These are phyloP conservation scores for Grammomys surdaster DNA, from an alignment of 2,113 vertebrate species.

Conservation along the genomic window DNA sequence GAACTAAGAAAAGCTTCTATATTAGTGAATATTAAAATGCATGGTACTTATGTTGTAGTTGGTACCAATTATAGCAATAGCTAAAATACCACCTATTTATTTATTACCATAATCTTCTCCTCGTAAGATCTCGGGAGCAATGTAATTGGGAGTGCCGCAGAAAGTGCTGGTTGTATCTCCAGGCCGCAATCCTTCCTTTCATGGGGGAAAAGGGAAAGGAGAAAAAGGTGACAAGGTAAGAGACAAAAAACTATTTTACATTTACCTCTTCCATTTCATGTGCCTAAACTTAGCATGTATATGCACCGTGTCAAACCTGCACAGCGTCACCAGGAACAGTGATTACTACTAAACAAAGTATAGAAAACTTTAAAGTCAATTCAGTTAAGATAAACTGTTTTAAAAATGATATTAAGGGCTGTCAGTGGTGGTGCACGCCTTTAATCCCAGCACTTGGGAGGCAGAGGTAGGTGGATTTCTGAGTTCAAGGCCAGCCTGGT, in stretches of 20 bases:
- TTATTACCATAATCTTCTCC: slow-evolving; percentile 98
- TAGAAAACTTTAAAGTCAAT: slow-evolving; percentile 45
- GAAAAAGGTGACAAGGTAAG: background rate
- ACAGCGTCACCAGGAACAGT: slow-evolving; percentile 16
- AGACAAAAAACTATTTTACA: slow-evolving; percentile 38
- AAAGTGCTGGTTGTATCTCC: slow-evolving; percentile 99
- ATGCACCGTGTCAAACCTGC: slow-evolving; percentile 28
- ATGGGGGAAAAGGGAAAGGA: slow-evolving; percentile 74
- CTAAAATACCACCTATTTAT: slow-evolving; percentile 56
- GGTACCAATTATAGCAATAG: background rate
- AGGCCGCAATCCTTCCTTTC: slow-evolving; percentile 97
- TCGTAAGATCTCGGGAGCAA: slow-evolving; percentile 98
- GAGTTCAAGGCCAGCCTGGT: no score
- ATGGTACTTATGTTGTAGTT: background rate
- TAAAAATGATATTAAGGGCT: background rate
- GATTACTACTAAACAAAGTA: background rate
- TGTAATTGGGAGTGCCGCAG: slow-evolving; percentile 99
- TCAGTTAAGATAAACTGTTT: slow-evolving; percentile 37
- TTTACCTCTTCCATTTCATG: slow-evolving; percentile 9
- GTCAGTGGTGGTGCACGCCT: no score
- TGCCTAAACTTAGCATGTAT: background rate
- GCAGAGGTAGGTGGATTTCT: no score
- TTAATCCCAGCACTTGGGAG: no score
- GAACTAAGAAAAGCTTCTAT: background rate
- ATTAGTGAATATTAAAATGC: slow-evolving; percentile 38